A percentile compares a stretch with the other conserved stretches of the same genome.
Conservation (phyloP, 2,113 vertebrate genomes). For the Vombatus ursinus region DNA sequence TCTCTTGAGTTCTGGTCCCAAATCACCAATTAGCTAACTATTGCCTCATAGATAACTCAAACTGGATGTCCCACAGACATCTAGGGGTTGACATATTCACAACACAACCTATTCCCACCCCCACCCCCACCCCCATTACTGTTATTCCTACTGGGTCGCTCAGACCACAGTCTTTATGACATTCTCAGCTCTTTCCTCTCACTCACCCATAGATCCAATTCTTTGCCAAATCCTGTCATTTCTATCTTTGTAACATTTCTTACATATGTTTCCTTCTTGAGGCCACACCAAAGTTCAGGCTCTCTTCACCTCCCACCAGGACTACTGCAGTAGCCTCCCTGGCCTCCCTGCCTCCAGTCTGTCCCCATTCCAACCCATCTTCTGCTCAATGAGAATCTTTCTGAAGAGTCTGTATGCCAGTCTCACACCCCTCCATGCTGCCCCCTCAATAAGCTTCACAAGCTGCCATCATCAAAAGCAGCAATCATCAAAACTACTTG, state of each 20-base stretch:
- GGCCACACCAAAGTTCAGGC: background rate
- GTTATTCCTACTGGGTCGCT: background rate
- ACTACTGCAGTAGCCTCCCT: background rate
- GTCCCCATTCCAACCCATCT: background rate
- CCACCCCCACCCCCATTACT: background rate
- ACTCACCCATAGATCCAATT: background rate
- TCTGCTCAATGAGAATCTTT: background rate
- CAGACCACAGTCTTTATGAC: background rate
- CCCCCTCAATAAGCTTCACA: no score
- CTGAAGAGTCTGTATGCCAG: background rate
- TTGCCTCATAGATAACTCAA: background rate
- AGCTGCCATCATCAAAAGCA: background rate
- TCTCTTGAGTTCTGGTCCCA: background rate
- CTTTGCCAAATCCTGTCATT: background rate
- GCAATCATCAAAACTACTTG: no score
- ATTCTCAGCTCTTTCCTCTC: background rate
- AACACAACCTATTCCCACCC: background rate
- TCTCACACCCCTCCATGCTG: background rate
- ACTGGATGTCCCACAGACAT: background rate
- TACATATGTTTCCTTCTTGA: background rate
- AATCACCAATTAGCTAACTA: background rate
- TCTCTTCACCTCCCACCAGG: background rate
- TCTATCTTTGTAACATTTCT: background rate
- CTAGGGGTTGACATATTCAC: background rate
- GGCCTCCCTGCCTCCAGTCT: background rate